Percentiles rank a stretch among this genome's conserved stretches.
phyloP scores from a whole-genome alignment of 2,888 invertebrate genomes.

The Tipula unca region DNA sequence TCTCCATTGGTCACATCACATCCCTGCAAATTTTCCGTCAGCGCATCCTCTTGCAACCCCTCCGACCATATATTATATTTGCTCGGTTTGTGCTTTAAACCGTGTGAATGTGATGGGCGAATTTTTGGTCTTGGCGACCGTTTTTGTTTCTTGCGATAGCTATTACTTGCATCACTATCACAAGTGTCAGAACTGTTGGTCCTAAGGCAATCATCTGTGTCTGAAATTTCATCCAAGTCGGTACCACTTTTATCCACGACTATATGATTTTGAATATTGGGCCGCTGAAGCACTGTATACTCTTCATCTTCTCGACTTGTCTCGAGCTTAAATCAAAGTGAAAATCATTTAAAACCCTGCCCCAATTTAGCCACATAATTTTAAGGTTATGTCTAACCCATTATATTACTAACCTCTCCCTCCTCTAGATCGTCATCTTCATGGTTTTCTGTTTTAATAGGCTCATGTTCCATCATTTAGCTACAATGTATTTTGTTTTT shows the following conservation, averaged over 20 bases:
- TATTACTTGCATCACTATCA: slow-evolving; percentile 35
- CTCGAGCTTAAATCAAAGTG: neutral
- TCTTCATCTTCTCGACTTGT: slow-evolving; percentile 31
- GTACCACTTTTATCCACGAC: neutral
- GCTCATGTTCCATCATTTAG: slow-evolving; percentile 49
- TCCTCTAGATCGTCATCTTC: slow-evolving; percentile 55
- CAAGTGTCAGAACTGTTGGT: slow-evolving; percentile 30
- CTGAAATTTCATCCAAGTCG: neutral
- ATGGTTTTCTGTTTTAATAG: slow-evolving; percentile 48
- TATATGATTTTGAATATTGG: slow-evolving; percentile 24
- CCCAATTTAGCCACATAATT: neutral
- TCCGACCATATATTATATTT: slow-evolving; percentile 74
- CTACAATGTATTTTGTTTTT: too few relatives aligned
- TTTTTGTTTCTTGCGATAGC: slow-evolving; percentile 20
- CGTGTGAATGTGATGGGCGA: slow-evolving; percentile 26
- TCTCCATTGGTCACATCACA: slow-evolving; percentile 63
- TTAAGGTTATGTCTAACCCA: neutral
- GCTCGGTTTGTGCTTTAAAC: slow-evolving; percentile 41
- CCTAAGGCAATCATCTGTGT: slow-evolving; percentile 1
- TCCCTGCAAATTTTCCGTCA: slow-evolving; percentile 67
- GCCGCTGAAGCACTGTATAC: slow-evolving; percentile 38
- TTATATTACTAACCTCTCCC: slow-evolving; percentile 50
- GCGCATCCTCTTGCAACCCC: slow-evolving; percentile 64
- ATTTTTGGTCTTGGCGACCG: neutral
- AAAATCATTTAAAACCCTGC: slow-evolving; percentile 18